Percentiles rank a stretch among this genome's conserved stretches.
Conservation (phyloP, 35 echinoderm and acorn worm species). For the Apostichopus japonicus region DNA sequence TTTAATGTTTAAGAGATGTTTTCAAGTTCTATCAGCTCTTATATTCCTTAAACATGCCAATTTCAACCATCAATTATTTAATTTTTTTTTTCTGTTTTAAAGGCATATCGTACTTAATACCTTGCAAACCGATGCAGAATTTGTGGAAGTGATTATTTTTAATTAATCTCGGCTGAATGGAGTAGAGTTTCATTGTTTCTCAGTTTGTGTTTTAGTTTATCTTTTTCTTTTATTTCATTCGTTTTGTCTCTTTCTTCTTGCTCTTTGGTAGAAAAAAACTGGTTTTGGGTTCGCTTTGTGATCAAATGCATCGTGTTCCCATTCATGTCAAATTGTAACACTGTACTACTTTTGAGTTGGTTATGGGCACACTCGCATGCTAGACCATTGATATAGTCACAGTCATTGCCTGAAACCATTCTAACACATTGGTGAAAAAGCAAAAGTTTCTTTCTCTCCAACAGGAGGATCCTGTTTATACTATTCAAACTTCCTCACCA, state of each 20-base stretch:
- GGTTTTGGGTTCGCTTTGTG: background rate
- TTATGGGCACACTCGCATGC: background rate
- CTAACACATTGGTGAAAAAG: too few species aligned
- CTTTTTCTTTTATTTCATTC: background rate
- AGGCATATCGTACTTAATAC: slow-evolving; percentile 7
- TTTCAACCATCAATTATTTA: too few species aligned
- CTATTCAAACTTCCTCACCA: too few species aligned
- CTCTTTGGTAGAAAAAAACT: background rate
- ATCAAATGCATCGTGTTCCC: background rate
- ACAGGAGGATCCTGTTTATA: too few species aligned
- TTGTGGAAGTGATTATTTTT: background rate
- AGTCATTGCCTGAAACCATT: too few species aligned
- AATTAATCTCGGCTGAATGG: background rate
- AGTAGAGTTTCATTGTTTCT: background rate
- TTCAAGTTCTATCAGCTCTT: too few species aligned
- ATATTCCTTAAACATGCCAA: too few species aligned
- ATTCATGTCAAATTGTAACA: background rate
- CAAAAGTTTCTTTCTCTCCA: too few species aligned
- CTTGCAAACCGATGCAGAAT: slow-evolving; percentile 1
- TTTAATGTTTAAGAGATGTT: too few species aligned
- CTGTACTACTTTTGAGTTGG: background rate
- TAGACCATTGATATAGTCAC: too few species aligned
- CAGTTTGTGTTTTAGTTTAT: too few species aligned
- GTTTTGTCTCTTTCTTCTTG: background rate
- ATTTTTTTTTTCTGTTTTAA: background rate